Conservation (phyloP, 1,140 invertebrate species). For the Teleopsis dalmanni region DNA sequence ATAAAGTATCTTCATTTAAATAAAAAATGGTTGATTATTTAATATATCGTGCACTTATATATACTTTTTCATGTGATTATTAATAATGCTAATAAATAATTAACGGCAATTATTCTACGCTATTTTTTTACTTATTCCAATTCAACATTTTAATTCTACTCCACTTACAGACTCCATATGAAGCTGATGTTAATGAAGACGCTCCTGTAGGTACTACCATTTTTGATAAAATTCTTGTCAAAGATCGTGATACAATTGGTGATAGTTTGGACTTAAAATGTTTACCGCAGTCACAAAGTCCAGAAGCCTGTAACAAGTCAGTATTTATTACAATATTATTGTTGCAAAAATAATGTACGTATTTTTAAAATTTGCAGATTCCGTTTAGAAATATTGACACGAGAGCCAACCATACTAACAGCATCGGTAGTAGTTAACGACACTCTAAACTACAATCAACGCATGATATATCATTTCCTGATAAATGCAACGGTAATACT, state of each 20-base stretch:
- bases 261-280: constrained; percentile 73
- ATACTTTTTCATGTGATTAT: too few relatives aligned
- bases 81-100: too few relatives aligned
- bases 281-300: constrained; percentile 32
- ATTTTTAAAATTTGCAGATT: constrained; percentile 48
- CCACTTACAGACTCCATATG: constrained; percentile 61
- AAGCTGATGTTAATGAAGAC: constrained; percentile 71
- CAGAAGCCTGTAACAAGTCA: constrained; percentile 39
- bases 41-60: too few relatives aligned
- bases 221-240: constrained; percentile 61
- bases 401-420: constrained; percentile 55
- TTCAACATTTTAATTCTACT: background rate
- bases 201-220: constrained; percentile 65
- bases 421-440: constrained; percentile 60
- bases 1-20: too few relatives aligned
- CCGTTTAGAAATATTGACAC: constrained; percentile 55
- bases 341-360: background rate
- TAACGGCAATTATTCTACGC: too few relatives aligned
- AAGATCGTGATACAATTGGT: constrained; percentile 71
- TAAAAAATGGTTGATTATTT: too few relatives aligned
- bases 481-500: constrained; percentile 63
- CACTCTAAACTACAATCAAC: constrained; percentile 61
- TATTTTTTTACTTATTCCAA: too few relatives aligned
- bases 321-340: constrained; percentile 1
- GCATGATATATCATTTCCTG: constrained; percentile 65